Conservation (phyloP, 2,888 invertebrate species). For the Noctua janthe region DNA sequence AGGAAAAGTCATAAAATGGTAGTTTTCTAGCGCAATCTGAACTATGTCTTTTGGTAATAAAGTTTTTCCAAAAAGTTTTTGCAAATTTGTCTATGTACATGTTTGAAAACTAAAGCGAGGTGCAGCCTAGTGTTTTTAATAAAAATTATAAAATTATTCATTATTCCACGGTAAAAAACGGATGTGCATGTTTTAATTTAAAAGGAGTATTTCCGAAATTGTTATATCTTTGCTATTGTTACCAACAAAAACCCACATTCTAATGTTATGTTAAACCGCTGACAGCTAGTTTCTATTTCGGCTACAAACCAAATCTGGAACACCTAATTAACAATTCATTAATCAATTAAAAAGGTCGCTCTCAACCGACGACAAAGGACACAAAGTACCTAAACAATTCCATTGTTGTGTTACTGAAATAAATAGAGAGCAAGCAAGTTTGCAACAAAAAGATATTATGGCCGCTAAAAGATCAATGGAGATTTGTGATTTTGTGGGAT, state of each 20-base stretch:
- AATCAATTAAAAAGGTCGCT: constrained; percentile 37
- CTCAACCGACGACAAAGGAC: constrained; percentile 36
- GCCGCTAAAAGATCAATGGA: constrained; percentile 75
- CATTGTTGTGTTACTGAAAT: constrained; percentile 61
- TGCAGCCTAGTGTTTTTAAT: not conserved
- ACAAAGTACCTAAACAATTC: constrained; percentile 41
- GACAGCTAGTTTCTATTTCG: constrained; percentile 4
- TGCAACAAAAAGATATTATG: constrained; percentile 72
- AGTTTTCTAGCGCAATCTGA: not conserved
- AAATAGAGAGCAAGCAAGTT: constrained; percentile 57
- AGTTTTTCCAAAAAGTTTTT: not conserved
- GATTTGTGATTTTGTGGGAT: constrained; percentile 75
- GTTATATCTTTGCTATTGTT: not conserved
- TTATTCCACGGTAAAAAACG: not conserved
- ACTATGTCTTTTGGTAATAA: not conserved
- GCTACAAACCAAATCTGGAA: not conserved
- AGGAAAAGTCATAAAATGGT: not conserved
- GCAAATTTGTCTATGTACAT: not conserved
- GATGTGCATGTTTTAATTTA: not conserved
- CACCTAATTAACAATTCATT: constrained; percentile 43
- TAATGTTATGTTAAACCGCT: not conserved
- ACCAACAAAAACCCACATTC: not conserved
- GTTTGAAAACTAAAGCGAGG: not conserved
- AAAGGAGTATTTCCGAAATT: not conserved
- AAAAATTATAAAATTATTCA: not conserved